Percentiles rank a stretch among this genome's conserved stretches.
Evolutionary conservation across 2,888 invertebrate genomes (phyloP).

Genomic region (Drosophila peninsularis): DNA sequence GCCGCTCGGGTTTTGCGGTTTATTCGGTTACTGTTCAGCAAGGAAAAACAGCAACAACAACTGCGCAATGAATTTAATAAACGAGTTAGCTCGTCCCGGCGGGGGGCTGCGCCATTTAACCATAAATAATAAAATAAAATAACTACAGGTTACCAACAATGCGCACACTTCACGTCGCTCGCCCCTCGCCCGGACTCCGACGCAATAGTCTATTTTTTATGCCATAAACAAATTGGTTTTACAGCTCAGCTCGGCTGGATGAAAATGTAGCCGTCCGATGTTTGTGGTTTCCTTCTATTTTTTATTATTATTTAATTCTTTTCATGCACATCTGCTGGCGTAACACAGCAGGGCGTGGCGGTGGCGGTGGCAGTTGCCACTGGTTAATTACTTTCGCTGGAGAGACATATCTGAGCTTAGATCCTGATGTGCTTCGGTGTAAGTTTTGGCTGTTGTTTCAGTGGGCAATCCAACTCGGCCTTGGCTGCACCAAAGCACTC

Average conservation of each 20-base stretch:
- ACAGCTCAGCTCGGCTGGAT: constrained; percentile 42
- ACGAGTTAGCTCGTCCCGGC: constrained; percentile 63
- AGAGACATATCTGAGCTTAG: constrained; percentile 59
- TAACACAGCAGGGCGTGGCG: constrained; percentile 42
- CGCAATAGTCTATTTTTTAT: constrained; percentile 16
- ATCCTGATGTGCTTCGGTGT: constrained; percentile 2
- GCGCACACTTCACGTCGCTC: constrained; percentile 59
- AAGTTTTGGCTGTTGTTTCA: constrained; percentile 22
- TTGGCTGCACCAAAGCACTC: constrained; percentile 28
- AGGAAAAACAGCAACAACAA: constrained; percentile 17
- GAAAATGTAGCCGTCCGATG: constrained; percentile 31
- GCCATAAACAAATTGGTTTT: constrained; percentile 77
- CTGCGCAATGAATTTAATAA: constrained; percentile 74
- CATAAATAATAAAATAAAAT: constrained; percentile 79
- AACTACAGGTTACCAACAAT: constrained; percentile 76
- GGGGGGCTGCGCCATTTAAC: constrained; percentile 67
- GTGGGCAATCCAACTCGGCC: constrained; percentile 58
- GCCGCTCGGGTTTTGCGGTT: constrained; percentile 54
- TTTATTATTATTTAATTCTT: constrained; percentile 9
- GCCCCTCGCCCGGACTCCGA: constrained; percentile 39
- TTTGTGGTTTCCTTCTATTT: constrained; percentile 42
- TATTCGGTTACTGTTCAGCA: constrained; percentile 49
- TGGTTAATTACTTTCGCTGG: constrained; percentile 69
- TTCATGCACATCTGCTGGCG: not conserved
- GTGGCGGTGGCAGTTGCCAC: constrained; percentile 56